These are phyloP conservation scores for Chlamydotis undulata DNA, from an alignment of 2,113 vertebrate species.

Conservation along the genomic window DNA sequence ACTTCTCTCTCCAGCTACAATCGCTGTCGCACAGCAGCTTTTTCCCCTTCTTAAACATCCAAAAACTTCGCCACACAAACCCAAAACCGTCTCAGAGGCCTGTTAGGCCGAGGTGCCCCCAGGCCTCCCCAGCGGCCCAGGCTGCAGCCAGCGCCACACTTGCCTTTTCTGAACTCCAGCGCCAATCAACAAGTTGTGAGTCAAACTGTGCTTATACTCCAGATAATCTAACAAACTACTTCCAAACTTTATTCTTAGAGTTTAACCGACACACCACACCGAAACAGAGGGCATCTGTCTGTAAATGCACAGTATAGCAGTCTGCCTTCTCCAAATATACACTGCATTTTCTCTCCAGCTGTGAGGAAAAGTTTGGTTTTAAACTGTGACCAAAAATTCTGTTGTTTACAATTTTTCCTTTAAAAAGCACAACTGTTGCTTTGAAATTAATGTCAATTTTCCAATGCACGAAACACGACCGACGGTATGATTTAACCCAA, in stretches of 20 bases:
- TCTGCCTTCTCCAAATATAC: neutral
- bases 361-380: neutral
- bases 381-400: neutral
- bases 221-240: neutral
- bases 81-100: neutral
- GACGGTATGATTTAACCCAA: neutral
- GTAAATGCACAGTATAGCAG: neutral
- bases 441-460: neutral
- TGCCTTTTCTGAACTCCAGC: neutral
- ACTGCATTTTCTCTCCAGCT: neutral
- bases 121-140: neutral
- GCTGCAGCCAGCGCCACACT: rapidly evolving
- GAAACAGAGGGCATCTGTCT: neutral
- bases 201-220: neutral
- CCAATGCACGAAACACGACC: neutral
- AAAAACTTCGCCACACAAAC: neutral
- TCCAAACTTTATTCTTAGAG: neutral
- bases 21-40: neutral
- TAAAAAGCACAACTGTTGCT: neutral
- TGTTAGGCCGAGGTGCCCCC: neutral
- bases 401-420: neutral
- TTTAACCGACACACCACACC: neutral
- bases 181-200: neutral
- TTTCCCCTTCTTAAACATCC: neutral
- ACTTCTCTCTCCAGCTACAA: neutral